Conservation (phyloP, 2,888 invertebrate species). For the Ectemnius lituratus region DNA sequence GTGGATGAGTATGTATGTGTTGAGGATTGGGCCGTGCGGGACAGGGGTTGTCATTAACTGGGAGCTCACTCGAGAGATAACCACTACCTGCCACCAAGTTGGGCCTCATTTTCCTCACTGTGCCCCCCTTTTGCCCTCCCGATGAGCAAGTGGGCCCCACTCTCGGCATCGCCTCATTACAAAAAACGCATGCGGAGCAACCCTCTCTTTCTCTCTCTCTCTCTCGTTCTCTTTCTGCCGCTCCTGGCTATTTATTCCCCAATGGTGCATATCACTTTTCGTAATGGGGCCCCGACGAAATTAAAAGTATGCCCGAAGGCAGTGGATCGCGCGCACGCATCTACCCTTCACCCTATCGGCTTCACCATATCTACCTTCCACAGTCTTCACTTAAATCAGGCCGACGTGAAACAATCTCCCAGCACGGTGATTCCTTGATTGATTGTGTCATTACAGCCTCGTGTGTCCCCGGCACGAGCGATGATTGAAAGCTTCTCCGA, state of each 20-base stretch:
- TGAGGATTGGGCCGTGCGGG: conserved; percentile 19
- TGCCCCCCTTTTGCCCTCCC: conserved; percentile 28
- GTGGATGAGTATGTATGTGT: conserved; percentile 34
- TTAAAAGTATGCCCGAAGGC: conserved; percentile 70
- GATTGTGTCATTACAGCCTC: no score
- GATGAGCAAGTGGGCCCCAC: conserved; percentile 9
- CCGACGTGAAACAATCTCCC: no score
- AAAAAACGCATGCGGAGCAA: conserved; percentile 64
- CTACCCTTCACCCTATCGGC: conserved; percentile 13
- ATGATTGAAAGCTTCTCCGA: no score
- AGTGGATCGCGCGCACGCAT: conserved; percentile 56
- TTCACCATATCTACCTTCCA: no score
- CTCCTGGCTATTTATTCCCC: conserved; percentile 73
- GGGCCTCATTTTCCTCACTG: conserved; percentile 74
- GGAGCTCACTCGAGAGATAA: conserved; percentile 75
- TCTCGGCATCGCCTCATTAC: conserved; percentile 56
- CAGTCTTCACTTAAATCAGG: no score
- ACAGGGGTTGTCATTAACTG: conserved; percentile 77
- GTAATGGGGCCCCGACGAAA: conserved; percentile 69
- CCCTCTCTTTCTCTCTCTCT: conserved; percentile 10
- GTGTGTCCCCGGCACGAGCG: no score
- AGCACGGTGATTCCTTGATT: no score
- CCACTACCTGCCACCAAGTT: conserved; percentile 76
- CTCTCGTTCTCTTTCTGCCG: conserved; percentile 19
- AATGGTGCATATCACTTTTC: conserved; percentile 74